These are phyloP conservation scores for Drosophila fungiperda DNA, from an alignment of 2,888 invertebrate genomes.

Conservation along the genomic window DNA sequence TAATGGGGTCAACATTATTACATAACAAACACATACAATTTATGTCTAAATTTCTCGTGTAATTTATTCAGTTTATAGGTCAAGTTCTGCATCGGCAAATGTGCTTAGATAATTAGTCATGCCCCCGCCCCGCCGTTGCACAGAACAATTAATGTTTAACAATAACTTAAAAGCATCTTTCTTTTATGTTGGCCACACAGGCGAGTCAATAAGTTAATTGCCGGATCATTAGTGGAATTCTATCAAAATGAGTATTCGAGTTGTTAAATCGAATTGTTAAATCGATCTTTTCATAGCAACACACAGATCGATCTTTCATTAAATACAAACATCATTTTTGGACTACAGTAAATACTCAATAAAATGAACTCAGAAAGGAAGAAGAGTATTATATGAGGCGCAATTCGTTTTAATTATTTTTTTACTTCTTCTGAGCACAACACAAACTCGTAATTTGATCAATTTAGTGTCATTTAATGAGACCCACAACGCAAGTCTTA, in stretches of 20 bases:
- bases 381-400: not conserved
- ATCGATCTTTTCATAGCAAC: slow-evolving; percentile 34
- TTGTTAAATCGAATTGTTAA: slow-evolving; percentile 38
- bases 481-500: not conserved
- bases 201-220: slow-evolving; percentile 51
- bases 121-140: slow-evolving; percentile 11
- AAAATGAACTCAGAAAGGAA: not conserved
- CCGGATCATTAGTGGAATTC: slow-evolving; percentile 37
- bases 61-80: slow-evolving; percentile 61
- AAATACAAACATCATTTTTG: not conserved
- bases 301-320: slow-evolving; percentile 15
- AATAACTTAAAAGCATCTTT: slow-evolving; percentile 49
- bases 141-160: slow-evolving; percentile 45
- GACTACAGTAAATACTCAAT: not conserved
- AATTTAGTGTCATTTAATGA: not conserved
- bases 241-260: slow-evolving; percentile 13
- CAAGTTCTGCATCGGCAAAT: slow-evolving; percentile 66
- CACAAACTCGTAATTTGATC: not conserved
- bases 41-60: slow-evolving; percentile 8
- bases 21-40: slow-evolving; percentile 24
- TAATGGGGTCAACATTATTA: slow-evolving; percentile 41
- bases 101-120: slow-evolving; percentile 60
- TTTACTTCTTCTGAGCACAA: not conserved
- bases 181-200: slow-evolving; percentile 28
- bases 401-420: not conserved